phyloP scores from a whole-genome alignment of 1,140 invertebrate species.

The Macrobrachium rosenbergii region DNA sequence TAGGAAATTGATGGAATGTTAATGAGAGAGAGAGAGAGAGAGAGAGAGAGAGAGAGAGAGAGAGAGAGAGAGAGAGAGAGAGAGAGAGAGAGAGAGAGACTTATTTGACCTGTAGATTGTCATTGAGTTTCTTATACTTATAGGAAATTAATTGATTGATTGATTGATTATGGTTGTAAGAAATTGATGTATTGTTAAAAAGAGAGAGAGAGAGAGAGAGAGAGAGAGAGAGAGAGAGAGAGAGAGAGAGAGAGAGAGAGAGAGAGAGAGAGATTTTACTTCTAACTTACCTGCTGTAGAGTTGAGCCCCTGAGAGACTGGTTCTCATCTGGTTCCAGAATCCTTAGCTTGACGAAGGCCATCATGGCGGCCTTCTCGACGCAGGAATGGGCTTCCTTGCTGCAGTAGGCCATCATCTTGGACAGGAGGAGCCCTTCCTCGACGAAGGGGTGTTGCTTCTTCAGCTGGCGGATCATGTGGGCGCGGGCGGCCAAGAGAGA shows the following conservation, averaged over 20 bases:
- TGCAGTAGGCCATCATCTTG: conserved; percentile 92
- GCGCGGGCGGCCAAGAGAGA: conserved; percentile 95
- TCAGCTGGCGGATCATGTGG: conserved; percentile 90
- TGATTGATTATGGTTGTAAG: too few species aligned
- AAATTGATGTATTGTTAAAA: neutral
- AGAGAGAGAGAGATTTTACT: neutral
- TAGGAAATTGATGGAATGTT: too few species aligned
- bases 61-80: neutral
- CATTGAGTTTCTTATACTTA: too few species aligned
- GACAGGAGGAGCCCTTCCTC: conserved; percentile 95
- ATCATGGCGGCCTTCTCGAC: conserved; percentile 99
- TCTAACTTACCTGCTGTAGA: conserved; percentile 77
- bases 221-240: conserved; percentile 32
- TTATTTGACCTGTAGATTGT: too few species aligned
- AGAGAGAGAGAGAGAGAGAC: neutral
- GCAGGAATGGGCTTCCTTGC: conserved; percentile 96
- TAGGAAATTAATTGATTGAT: too few species aligned
- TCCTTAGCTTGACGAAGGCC: conserved; percentile 95
- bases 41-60: neutral
- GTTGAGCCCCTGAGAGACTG: conserved; percentile 91
- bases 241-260: conserved; percentile 46
- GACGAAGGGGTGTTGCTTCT: conserved; percentile 89
- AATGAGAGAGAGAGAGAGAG: too few species aligned
- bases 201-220: conserved; percentile 6
- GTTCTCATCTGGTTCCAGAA: conserved; percentile 95